These are phyloP conservation scores for Ctenopoma multispine DNA, from an alignment of 2,797 vertebrate species.

Conservation along the genomic window DNA sequence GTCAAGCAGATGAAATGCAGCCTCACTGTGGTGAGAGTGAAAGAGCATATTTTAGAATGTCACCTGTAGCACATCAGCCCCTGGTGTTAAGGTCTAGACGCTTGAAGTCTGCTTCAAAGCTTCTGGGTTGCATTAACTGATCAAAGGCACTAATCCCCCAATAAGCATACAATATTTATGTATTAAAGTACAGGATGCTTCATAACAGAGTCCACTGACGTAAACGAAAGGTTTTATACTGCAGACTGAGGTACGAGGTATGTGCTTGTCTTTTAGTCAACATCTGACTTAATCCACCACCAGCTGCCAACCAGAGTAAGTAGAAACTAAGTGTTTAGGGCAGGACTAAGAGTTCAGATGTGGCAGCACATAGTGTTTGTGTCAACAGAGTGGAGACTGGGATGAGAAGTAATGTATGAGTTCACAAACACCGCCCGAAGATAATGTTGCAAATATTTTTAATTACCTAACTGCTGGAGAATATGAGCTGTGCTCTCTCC, in stretches of 20 bases:
- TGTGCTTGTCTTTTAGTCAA: constrained; percentile 6
- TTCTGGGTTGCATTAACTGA: constrained; percentile 47
- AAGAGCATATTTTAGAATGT: constrained; percentile 61
- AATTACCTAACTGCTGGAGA: neutral
- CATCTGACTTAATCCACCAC: constrained; percentile 49
- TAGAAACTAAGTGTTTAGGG: neutral
- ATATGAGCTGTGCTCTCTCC: neutral
- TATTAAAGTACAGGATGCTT: constrained; percentile 50
- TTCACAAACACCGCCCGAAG: neutral
- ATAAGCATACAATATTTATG: constrained; percentile 62
- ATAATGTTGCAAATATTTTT: constrained; percentile 1
- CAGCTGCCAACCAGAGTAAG: constrained; percentile 29
- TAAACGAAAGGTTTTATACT: constrained; percentile 48
- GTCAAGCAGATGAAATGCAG: constrained; percentile 39
- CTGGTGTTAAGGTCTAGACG: neutral
- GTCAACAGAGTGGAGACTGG: neutral
- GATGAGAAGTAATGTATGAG: neutral
- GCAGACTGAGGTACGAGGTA: constrained; percentile 9
- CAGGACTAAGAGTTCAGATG: neutral
- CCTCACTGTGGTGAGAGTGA: constrained; percentile 32
- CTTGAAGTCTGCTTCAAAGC: constrained; percentile 63
- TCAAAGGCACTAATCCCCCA: constrained; percentile 67
- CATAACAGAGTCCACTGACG: constrained; percentile 48
- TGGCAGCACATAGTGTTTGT: neutral
- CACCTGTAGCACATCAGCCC: constrained; percentile 36